Base-by-base conservation (phyloP, 2,797 vertebrate species). In the Diplodus sargus region DNA sequence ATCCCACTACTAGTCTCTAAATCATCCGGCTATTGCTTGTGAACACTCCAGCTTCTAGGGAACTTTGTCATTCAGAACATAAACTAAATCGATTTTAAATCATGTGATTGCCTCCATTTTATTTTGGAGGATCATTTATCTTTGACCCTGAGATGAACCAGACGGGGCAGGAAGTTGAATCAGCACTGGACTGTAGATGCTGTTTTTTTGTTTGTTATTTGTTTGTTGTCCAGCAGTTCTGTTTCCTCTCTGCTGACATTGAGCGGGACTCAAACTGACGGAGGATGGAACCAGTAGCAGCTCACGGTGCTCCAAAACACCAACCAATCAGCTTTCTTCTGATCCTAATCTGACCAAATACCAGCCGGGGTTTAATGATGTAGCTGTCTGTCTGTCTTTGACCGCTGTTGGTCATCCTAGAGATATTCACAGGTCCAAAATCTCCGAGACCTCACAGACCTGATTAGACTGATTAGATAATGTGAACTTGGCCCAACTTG, bases 181-280 rank as follows among this genome's bases (percentile, higher is more conserved):
- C 76, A 62, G 63, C 68, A 74, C 79, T 77, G 74, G 66, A 66
- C 61, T 68, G 45, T 30, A 23, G 54, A 70, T 61, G 53, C 48
- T 68, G 52, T 76, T 65, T 53, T 9, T 62, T 34, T 56, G 39
- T 66, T 23, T 39, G 39, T 39, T 39, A 6, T 34, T 34, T 30
- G 52, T 53, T 16, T 49, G 57, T 70, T 43, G 53, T 74, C 15
- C 23, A 72, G 57, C 28, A 12, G n/a, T 83, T 6, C 56, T 57
- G 70, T 82, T 86, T 87, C 75, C 84, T 83, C 68, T 84, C 77
- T 58, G 22, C 77, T 76, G 48, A 56, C 3, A 16, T 81, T 0
- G 75, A 91, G 85, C 89, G 42, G 86, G 87, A 80, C 81, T 91
- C 85, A 59, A 23, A 61, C 75, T 42, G 54, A 70, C 1, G 7